Evolutionary conservation across 2,888 invertebrate species (phyloP).

Genomic region (Danaus chrysippus): DNA sequence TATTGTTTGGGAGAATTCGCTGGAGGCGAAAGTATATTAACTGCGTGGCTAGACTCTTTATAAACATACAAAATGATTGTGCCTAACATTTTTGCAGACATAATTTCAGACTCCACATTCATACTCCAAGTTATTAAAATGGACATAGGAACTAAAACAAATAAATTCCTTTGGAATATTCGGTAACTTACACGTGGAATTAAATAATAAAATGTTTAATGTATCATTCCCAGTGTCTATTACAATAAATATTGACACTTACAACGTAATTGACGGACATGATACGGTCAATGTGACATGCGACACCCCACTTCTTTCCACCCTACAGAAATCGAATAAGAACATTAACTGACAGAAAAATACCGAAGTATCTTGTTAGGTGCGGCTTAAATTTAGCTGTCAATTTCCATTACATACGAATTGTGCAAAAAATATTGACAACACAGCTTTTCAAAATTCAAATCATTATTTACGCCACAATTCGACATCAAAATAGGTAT

Average conservation of each 20-base stretch:
- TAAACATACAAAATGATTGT: slow-evolving; percentile 30
- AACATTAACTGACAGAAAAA: slow-evolving; percentile 43
- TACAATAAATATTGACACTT: slow-evolving; percentile 56
- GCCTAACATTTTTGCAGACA: slow-evolving; percentile 21
- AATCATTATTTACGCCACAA: too few species aligned
- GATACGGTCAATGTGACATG: slow-evolving; percentile 63
- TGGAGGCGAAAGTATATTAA: slow-evolving; percentile 37
- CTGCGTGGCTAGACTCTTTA: slow-evolving; percentile 30
- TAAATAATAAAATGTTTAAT: slow-evolving; percentile 2
- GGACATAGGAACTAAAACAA: background rate
- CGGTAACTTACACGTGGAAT: background rate
- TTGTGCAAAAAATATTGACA: background rate
- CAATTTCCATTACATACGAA: slow-evolving; percentile 16
- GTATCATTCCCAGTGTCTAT: slow-evolving; percentile 37
- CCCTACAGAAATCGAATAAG: slow-evolving; percentile 66
- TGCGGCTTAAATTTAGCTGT: slow-evolving; percentile 17
- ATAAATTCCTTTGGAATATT: background rate
- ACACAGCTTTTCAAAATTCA: background rate
- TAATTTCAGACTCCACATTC: slow-evolving; percentile 14
- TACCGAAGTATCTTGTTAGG: slow-evolving; percentile 24
- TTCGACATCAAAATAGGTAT: too few species aligned
- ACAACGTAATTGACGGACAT: slow-evolving; percentile 61
- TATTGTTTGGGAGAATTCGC: slow-evolving; percentile 44
- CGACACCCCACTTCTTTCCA: slow-evolving; percentile 49
- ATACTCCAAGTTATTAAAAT: background rate